These are phyloP conservation scores for Erebia ligea DNA, from an alignment of 2,888 invertebrate genomes.

Conservation along the genomic window DNA sequence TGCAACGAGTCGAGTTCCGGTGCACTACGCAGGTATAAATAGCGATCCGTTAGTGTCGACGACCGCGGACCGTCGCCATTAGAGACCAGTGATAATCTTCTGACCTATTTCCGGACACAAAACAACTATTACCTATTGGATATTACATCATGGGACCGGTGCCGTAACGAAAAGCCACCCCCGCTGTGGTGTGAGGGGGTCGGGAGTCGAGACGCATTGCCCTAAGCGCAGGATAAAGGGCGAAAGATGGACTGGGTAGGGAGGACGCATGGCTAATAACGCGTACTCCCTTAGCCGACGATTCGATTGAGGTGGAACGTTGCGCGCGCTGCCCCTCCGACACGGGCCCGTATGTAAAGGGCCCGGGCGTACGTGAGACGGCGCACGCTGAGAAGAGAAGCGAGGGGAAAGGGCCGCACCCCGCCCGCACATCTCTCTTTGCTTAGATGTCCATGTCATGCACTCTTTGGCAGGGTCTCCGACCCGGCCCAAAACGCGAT, in stretches of 20 bases:
- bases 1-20: constrained; percentile 81
- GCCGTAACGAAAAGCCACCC: constrained; percentile 48
- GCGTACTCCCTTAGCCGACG: constrained; percentile 69
- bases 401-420: constrained; percentile 50
- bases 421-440: constrained; percentile 64
- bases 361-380: constrained; percentile 73
- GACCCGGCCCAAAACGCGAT: constrained; percentile 43
- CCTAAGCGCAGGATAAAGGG: constrained; percentile 50
- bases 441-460: constrained; percentile 53
- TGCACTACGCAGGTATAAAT: constrained; percentile 82
- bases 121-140: constrained; percentile 45
- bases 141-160: constrained; percentile 49
- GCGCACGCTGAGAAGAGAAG: constrained; percentile 57
- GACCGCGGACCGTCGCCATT: constrained; percentile 66
- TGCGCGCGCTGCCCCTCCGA: constrained; percentile 66
- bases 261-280: constrained; percentile 66
- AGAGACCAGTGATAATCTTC: constrained; percentile 44
- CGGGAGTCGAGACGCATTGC: constrained; percentile 51
- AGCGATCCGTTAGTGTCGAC: constrained; percentile 83
- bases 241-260: constrained; percentile 54
- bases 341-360: constrained; percentile 60
- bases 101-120: constrained; percentile 61
- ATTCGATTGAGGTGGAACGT: constrained; percentile 65
- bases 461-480: constrained; percentile 62
- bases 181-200: constrained; percentile 53